phyloP scores from a whole-genome alignment of 1,140 invertebrate species.

The Drosophila kepulauana region DNA sequence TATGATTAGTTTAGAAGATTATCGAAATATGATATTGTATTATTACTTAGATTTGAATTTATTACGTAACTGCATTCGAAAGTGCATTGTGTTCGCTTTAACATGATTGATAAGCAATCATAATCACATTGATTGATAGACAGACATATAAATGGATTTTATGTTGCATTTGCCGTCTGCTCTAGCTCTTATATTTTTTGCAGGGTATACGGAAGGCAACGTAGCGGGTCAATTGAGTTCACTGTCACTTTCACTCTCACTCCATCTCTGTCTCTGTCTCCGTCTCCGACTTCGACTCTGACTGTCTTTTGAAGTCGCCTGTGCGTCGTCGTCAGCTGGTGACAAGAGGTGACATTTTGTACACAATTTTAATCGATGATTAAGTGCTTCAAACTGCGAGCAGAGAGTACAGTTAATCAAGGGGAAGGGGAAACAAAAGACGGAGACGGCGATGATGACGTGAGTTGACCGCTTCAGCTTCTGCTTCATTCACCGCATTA shows the following conservation, averaged over 20 bases:
- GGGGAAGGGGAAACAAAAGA: background rate
- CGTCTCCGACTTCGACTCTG: background rate
- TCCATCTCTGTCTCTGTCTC: background rate
- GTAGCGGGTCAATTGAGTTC: constrained; percentile 72
- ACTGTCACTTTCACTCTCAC: constrained; percentile 75
- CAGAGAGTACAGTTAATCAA: constrained; percentile 26
- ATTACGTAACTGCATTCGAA: too few relatives aligned
- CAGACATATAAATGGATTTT: too few relatives aligned
- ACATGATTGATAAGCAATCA: too few relatives aligned
- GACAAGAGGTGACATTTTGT: constrained; percentile 34
- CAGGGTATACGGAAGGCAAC: constrained; percentile 41
- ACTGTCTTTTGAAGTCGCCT: background rate
- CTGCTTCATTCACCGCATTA: constrained; percentile 34
- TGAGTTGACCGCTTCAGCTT: constrained; percentile 29
- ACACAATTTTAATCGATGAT: constrained; percentile 30
- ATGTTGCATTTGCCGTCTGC: background rate
- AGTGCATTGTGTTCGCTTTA: too few relatives aligned
- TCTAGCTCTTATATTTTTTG: background rate
- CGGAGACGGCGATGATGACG: constrained; percentile 14
- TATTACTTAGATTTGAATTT: too few relatives aligned
- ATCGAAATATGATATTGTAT: too few relatives aligned
- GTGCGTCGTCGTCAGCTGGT: constrained; percentile 1
- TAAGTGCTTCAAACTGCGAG: constrained; percentile 19
- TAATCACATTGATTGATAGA: background rate
- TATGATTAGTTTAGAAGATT: too few relatives aligned